phyloP scores from a whole-genome alignment of 2,113 vertebrate genomes.

The Cettia cetti region DNA sequence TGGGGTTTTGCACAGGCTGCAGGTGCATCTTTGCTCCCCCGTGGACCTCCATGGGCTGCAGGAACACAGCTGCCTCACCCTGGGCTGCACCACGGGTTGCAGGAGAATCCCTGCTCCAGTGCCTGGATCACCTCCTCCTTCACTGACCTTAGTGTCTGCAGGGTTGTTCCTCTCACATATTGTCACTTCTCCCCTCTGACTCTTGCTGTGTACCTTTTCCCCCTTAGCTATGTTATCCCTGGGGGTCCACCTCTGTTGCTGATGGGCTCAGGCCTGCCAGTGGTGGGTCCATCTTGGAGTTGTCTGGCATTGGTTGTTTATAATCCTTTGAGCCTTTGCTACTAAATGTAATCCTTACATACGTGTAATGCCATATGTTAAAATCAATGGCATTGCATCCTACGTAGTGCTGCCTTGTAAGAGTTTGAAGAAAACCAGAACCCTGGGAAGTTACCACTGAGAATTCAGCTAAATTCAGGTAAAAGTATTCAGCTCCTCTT shows the following conservation, averaged over 20 bases:
- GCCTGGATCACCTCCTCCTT: not conserved
- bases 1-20: not conserved
- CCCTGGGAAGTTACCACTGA: not conserved
- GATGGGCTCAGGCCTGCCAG: not conserved
- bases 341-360: not conserved
- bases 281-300: not conserved
- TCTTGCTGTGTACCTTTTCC: not conserved
- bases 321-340: not conserved
- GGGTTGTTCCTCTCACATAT: not conserved
- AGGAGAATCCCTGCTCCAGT: not conserved
- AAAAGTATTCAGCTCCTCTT: not conserved
- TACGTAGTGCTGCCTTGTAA: not conserved
- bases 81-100: accelerated
- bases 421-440: not conserved
- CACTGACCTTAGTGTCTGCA: not conserved
- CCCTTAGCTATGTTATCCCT: not conserved
- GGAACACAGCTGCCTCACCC: not conserved
- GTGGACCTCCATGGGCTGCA: not conserved
- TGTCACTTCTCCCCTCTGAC: not conserved
- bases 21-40: not conserved
- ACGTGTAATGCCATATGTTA: not conserved
- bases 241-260: not conserved
- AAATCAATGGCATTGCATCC: not conserved
- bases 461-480: not conserved
- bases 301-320: not conserved